These are phyloP conservation scores for Diuraphis noxia DNA, from an alignment of 1,140 invertebrate species.

Conservation along the genomic window DNA sequence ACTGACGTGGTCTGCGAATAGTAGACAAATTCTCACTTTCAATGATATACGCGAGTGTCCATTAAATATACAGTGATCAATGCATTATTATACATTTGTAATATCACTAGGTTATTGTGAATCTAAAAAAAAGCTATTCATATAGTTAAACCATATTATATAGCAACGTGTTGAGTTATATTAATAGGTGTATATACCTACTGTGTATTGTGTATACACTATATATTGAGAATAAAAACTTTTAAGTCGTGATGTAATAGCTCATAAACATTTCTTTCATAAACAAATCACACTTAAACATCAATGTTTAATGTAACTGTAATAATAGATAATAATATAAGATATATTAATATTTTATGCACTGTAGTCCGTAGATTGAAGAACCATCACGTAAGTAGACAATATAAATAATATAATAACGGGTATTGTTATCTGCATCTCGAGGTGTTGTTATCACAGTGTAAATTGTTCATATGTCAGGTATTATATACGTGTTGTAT, in stretches of 20 bases:
- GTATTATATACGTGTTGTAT: neutral
- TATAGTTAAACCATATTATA: neutral
- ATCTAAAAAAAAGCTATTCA: neutral
- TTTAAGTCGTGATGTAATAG: neutral
- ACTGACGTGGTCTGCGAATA: neutral
- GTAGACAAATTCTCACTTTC: neutral
- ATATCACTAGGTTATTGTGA: neutral
- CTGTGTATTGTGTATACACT: neutral
- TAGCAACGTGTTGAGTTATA: neutral
- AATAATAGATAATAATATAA: neutral
- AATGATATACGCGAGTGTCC: neutral
- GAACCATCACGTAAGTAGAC: neutral
- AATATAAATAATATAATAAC: too few species aligned
- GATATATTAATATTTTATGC: neutral
- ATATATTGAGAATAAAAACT: neutral
- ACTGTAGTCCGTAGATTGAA: neutral
- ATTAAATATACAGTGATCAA: neutral
- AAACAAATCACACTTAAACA: neutral
- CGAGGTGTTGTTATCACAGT: neutral
- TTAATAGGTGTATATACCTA: too few species aligned
- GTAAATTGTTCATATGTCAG: neutral
- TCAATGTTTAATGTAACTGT: neutral
- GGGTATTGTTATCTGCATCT: neutral
- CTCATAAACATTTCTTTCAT: neutral
- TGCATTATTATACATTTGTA: too few species aligned